These are phyloP conservation scores for Platanista minor DNA, from an alignment of 2,113 vertebrate genomes.

Conservation along the genomic window DNA sequence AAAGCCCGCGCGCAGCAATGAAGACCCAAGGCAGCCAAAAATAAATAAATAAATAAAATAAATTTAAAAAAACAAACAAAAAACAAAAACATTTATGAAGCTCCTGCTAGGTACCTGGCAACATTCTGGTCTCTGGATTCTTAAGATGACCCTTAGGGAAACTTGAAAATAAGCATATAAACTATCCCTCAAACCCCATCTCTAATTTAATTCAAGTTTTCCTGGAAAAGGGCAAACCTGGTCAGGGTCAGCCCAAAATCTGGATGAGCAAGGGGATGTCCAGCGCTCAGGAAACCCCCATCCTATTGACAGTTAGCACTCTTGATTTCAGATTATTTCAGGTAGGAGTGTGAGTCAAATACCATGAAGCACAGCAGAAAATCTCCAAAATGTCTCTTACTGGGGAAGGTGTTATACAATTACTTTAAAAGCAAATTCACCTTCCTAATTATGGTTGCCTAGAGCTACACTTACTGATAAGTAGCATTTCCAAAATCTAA, in stretches of 20 bases:
- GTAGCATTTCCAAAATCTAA: conserved; percentile 19
- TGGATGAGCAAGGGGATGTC: neutral
- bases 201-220: neutral
- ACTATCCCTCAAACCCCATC: neutral
- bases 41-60: no score
- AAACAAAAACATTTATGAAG: neutral
- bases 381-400: neutral
- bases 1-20: no score
- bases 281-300: neutral
- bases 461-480: conserved; percentile 40
- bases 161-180: neutral
- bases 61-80: no score
- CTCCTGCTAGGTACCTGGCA: neutral
- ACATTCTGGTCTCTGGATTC: neutral
- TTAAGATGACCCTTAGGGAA: neutral
- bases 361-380: neutral
- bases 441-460: conserved; percentile 42
- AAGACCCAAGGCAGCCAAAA: no score
- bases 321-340: neutral
- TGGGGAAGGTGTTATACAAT: neutral
- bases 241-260: neutral
- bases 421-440: conserved; percentile 45
- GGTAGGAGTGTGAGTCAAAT: neutral
- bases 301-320: neutral
- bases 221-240: neutral